phyloP scores from a whole-genome alignment of 2,113 vertebrate genomes.

The Helogale parvula region DNA sequence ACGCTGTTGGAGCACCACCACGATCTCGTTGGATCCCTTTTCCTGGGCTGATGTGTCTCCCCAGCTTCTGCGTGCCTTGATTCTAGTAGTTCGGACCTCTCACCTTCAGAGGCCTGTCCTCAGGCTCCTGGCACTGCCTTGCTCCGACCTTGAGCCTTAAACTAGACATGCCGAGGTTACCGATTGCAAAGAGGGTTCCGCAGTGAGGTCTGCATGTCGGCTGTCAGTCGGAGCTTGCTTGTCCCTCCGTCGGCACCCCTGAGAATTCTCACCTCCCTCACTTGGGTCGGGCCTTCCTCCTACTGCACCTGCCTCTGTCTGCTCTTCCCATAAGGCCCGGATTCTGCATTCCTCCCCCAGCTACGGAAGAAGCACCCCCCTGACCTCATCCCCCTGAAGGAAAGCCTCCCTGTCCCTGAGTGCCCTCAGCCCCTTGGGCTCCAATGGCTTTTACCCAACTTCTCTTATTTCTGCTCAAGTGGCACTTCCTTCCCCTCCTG shows the following conservation, averaged over 20 bases:
- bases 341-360: accelerated
- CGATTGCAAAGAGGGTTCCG: background rate
- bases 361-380: background rate
- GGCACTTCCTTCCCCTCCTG: background rate
- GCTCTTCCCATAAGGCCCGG: background rate
- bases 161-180: background rate
- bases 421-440: background rate
- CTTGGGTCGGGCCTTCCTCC: background rate
- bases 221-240: background rate
- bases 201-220: background rate
- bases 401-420: background rate
- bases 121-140: background rate
- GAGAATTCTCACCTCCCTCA: background rate
- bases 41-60: background rate
- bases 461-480: slow-evolving; percentile 31
- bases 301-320: background rate
- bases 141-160: background rate
- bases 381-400: background rate
- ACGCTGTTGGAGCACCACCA: accelerated
- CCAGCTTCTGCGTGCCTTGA: background rate
- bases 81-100: background rate
- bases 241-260: too few relatives aligned
- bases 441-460: background rate
- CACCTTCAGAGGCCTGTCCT: background rate
- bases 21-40: background rate